These are phyloP conservation scores for Cerceris rybyensis DNA, from an alignment of 2,888 invertebrate genomes.

Conservation along the genomic window DNA sequence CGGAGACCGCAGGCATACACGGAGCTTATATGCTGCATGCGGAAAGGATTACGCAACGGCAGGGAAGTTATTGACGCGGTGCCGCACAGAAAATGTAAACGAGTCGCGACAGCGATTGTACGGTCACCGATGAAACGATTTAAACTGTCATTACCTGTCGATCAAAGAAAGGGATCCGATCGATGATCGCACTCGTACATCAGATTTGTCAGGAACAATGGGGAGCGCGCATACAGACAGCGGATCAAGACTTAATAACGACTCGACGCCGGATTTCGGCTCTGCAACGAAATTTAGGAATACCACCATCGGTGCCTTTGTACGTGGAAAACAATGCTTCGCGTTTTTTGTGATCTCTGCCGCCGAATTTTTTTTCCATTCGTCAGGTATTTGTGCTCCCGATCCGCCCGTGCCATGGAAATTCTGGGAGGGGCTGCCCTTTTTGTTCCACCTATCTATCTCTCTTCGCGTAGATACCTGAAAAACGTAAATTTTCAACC, in stretches of 20 bases:
- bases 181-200: slow-evolving; percentile 77
- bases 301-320: slow-evolving; percentile 49
- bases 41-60: slow-evolving; percentile 76
- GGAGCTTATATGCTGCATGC: slow-evolving; percentile 79
- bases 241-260: slow-evolving; percentile 79
- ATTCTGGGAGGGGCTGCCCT: too few relatives aligned
- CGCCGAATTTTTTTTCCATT: slow-evolving; percentile 33
- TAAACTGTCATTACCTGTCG: slow-evolving; percentile 81
- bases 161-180: slow-evolving; percentile 80
- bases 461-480: too few relatives aligned
- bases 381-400: not conserved
- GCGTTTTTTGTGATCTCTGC: slow-evolving; percentile 35
- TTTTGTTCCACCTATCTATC: too few relatives aligned
- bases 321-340: slow-evolving; percentile 47
- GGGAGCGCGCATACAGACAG: slow-evolving; percentile 58
- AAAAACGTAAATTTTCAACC: too few relatives aligned
- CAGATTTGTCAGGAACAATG: slow-evolving; percentile 78
- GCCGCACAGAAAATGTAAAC: slow-evolving; percentile 65
- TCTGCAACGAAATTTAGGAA: slow-evolving; percentile 60
- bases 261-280: slow-evolving; percentile 60
- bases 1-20: slow-evolving; percentile 71
- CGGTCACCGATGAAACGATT: slow-evolving; percentile 71
- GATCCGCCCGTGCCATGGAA: not conserved
- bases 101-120: slow-evolving; percentile 66
- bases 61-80: slow-evolving; percentile 75